These are phyloP conservation scores for Lepilemur ruficaudatus DNA, from an alignment of 2,797 vertebrate genomes.

Conservation along the genomic window DNA sequence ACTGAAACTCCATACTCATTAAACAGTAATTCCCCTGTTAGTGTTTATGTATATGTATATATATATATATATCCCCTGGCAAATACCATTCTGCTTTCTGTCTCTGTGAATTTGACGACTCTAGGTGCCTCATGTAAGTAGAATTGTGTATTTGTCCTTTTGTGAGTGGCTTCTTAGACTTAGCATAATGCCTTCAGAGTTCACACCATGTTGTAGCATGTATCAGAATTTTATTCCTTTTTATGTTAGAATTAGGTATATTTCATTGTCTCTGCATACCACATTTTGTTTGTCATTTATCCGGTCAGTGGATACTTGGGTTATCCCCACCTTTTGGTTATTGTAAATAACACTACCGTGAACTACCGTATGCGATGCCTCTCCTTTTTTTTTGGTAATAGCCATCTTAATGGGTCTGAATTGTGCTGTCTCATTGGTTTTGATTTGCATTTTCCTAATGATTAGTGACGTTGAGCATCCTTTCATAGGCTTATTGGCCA, in stretches of 20 bases:
- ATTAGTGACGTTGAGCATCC: neutral
- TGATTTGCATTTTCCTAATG: slow-evolving; percentile 17
- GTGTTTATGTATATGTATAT: neutral
- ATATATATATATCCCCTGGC: neutral
- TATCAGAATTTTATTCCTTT: slow-evolving; percentile 27
- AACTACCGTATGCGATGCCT: neutral
- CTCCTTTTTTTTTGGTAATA: neutral
- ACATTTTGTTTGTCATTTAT: neutral
- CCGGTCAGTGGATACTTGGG: neutral
- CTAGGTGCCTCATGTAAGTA: neutral
- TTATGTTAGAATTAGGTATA: neutral
- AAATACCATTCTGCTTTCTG: neutral
- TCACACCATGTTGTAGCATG: neutral
- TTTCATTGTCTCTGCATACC: neutral
- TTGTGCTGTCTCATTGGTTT: neutral
- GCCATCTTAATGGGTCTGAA: neutral
- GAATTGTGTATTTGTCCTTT: slow-evolving; percentile 10
- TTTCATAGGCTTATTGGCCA: neutral
- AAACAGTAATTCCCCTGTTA: neutral
- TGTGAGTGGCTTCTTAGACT: neutral
- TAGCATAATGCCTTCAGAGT: neutral
- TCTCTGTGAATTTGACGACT: neutral
- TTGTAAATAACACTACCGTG: neutral
- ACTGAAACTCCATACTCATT: neutral
- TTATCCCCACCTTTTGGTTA: neutral